Evolutionary conservation across 2,113 vertebrate species (phyloP).

Genomic region (Nycticebus coucang): DNA sequence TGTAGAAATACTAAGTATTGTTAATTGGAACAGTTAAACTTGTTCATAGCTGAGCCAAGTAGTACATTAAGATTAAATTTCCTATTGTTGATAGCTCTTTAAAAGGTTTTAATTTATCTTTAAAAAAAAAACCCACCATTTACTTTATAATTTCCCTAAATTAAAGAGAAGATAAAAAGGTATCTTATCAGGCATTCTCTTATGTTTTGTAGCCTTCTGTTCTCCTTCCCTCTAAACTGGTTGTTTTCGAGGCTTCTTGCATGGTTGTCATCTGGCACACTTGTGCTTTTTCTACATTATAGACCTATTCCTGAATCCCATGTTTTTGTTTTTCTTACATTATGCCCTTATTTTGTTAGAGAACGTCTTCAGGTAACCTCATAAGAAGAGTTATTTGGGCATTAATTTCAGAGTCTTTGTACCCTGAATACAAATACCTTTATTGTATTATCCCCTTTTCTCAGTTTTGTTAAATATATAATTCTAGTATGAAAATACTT

Average conservation of each 20-base stretch:
- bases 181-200: not conserved
- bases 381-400: not conserved
- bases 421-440: not conserved
- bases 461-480: not conserved
- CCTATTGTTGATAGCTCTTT: not conserved
- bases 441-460: not conserved
- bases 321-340: not conserved
- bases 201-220: not conserved
- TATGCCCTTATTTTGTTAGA: not conserved
- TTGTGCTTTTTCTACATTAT: not conserved
- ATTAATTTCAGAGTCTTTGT: constrained; percentile 25
- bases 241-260: not conserved
- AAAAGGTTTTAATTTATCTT: constrained; percentile 12
- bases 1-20: not conserved
- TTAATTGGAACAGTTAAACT: not conserved
- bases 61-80: constrained; percentile 7
- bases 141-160: constrained; percentile 38
- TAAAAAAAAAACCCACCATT: not conserved
- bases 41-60: not conserved
- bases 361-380: not conserved
- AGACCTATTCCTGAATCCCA: not conserved
- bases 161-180: not conserved
- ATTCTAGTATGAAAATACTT: constrained; percentile 38
- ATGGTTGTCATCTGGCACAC: not conserved
- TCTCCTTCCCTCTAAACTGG: not conserved